Evolutionary conservation across 35 echinoderm and acorn worm species (phyloP).

Genomic region (Strongylocentrotus purpuratus): DNA sequence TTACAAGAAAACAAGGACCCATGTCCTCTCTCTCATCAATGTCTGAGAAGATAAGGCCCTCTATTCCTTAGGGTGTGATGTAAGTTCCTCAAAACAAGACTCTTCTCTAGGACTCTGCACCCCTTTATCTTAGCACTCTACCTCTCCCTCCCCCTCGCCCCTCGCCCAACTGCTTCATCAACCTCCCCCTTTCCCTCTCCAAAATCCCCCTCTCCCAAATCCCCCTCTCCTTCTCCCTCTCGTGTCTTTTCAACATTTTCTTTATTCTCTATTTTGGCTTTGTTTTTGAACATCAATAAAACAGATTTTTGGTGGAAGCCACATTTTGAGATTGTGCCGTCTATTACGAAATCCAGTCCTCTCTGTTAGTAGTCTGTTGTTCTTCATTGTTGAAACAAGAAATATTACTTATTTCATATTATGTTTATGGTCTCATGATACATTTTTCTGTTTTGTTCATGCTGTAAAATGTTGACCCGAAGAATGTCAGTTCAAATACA

Average conservation of each 20-base stretch:
- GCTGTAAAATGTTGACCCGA: no score
- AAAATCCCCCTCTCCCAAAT: background rate
- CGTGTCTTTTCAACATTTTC: background rate
- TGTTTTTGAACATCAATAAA: no score
- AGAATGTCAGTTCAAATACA: no score
- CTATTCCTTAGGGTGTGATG: background rate
- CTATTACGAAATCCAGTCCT: no score
- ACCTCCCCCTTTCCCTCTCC: background rate
- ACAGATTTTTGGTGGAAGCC: no score
- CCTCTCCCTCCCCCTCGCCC: background rate
- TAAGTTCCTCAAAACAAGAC: background rate
- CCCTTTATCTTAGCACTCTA: background rate
- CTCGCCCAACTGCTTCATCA: background rate
- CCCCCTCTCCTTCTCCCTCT: background rate
- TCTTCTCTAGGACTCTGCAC: background rate
- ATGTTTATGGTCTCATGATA: no score
- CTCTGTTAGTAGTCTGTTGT: no score
- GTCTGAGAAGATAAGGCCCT: background rate
- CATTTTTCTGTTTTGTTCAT: no score
- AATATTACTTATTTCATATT: no score
- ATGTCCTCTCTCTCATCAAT: constrained; percentile 27
- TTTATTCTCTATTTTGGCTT: no score
- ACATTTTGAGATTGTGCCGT: no score
- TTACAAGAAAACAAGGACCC: background rate
- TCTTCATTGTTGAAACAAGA: no score